phyloP scores from a whole-genome alignment of 2,113 vertebrate genomes.

The Megalops atlanticus region DNA sequence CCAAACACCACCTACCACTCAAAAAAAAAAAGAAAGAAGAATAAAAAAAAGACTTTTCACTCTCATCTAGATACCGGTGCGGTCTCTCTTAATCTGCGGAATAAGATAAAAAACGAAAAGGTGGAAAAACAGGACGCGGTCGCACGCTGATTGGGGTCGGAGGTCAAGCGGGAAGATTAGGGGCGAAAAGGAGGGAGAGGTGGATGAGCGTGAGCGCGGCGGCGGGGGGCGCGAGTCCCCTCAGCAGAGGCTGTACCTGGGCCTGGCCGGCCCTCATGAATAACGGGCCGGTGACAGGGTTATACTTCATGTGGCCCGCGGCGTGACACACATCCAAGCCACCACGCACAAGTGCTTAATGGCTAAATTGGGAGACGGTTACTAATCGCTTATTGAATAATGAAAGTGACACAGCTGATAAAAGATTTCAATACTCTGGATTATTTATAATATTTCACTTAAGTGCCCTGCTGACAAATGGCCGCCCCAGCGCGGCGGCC shows the following conservation, averaged over 20 bases:
- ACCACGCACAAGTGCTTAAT: conserved; percentile 66
- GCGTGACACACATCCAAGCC: conserved; percentile 59
- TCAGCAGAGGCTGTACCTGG: conserved; percentile 45
- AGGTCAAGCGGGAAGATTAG: neutral
- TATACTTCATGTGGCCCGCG: conserved; percentile 64
- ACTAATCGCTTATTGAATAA: conserved; percentile 89
- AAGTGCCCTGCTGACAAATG: conserved; percentile 82
- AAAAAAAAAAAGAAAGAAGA: too few species aligned
- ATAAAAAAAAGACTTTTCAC: too few species aligned
- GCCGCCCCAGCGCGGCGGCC: conserved; percentile 57
- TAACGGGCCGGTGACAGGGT: conserved; percentile 64
- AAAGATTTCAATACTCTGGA: conserved; percentile 88
- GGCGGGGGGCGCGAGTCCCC: neutral
- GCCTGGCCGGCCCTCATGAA: conserved; percentile 60
- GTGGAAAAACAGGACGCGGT: too few species aligned
- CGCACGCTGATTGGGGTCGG: too few species aligned
- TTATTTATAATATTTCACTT: conserved; percentile 89
- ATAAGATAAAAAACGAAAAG: too few species aligned
- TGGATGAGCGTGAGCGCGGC: neutral
- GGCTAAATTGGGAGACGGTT: conserved; percentile 79
- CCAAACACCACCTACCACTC: too few species aligned
- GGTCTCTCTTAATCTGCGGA: too few species aligned
- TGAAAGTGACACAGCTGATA: conserved; percentile 92
- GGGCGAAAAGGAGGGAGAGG: too few species aligned
- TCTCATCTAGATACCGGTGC: too few species aligned